Evolutionary conservation across 2,888 invertebrate genomes (phyloP), one percentile per base, ranked within the genome.

Genomic region (Harpalus rubripes): DNA sequence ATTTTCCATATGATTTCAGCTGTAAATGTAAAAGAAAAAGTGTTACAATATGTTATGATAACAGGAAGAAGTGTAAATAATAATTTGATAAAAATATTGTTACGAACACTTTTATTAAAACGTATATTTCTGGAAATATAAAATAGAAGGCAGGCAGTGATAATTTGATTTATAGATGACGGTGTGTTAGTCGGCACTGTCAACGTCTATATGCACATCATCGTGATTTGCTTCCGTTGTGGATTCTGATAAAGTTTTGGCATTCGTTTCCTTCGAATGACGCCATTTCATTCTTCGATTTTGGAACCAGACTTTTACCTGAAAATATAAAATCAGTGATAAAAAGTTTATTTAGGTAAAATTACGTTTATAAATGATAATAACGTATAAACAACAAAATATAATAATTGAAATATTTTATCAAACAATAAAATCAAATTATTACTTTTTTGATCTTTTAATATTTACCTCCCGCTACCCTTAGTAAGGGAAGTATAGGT

Each of bases 241-340:
- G 41, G 81, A 87, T 80, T 87, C 88, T 22, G 56, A 32, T 22
- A 59, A 12, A 6, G 68, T 56, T 52, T 85, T 85, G 56, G 65
- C 26, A 44, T 88, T 87, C 5, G 88, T 89, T 87, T 91, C 91
- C 85, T 91, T 91, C 10, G 91, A 90, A 86, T 91, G 91, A 81
- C 91, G 87, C 91, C 91, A 91, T 87, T 91, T 91, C 91, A 91
- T 91, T 85, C 91, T 87, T 65, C 91, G 87, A 89, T 97, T 98
- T 92, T 98, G 98, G 90, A 97, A 98, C 97, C 97, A 97, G 1
- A 98, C 97, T 92, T 97, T 97, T 1, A 97, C 97, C 96, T 96
- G 90, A 10, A 88, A 85, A 81, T 58, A 85, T 22, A 85, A 44
- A 10, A 10, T 44, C 44, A 5, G 10, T 44, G 1, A 44, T 10